Conservation (phyloP, 2,113 vertebrate species). For the Aegotheles bennettii region DNA sequence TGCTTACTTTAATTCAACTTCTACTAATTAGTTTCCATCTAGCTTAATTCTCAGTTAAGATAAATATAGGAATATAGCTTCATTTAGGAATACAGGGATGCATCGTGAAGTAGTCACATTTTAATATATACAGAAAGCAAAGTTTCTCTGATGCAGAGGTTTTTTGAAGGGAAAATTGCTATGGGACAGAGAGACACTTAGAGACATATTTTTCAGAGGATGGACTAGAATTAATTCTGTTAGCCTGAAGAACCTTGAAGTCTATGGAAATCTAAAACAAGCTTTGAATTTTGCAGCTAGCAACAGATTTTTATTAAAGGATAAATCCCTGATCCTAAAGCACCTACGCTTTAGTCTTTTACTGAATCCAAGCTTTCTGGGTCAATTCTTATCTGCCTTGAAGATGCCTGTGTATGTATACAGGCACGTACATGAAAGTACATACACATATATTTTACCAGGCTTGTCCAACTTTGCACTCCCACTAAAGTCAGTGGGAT, state of each 20-base stretch:
- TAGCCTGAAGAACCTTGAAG: background rate
- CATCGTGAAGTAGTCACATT: fast-evolving
- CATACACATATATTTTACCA: background rate
- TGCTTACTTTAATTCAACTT: background rate
- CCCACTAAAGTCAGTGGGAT: background rate
- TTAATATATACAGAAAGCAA: background rate
- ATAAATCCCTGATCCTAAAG: background rate
- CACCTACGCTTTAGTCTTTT: background rate
- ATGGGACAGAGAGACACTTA: background rate
- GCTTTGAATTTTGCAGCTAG: background rate
- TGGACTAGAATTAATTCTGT: background rate
- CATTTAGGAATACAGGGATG: background rate
- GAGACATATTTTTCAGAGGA: background rate
- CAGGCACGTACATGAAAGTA: background rate
- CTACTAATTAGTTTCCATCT: background rate
- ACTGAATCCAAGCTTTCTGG: background rate
- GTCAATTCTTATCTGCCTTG: background rate
- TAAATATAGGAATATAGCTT: background rate
- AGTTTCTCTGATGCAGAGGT: background rate
- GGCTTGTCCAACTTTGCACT: background rate
- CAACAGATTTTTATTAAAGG: background rate
- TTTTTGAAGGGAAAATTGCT: background rate
- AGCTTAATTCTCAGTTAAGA: background rate
- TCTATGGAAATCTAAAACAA: background rate
- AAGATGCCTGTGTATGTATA: background rate